Percentiles rank a stretch among this genome's conserved stretches.
Conservation (phyloP, 2,888 invertebrate species). For the Pollenia griseotomentosa region DNA sequence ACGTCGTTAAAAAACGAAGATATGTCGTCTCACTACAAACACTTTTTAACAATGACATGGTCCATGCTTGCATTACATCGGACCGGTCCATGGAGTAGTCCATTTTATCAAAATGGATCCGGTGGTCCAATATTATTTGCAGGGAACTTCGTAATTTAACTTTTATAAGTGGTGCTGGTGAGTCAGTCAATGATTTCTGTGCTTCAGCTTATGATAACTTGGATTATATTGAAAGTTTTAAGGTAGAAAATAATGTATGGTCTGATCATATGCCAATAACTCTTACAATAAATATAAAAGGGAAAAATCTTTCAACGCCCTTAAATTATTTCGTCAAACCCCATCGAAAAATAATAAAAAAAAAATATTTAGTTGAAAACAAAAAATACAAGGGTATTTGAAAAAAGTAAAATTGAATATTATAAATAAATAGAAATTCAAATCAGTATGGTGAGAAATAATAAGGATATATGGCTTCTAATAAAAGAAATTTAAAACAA, state of each 20-base stretch:
- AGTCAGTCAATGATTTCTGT: background rate
- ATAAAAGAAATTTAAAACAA: background rate
- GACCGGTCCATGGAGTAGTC: too few species aligned
- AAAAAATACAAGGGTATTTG: conserved; percentile 1
- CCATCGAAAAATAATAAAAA: background rate
- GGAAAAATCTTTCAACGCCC: background rate
- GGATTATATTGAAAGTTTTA: background rate
- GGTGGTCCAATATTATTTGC: too few species aligned
- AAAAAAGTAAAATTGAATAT: conserved; percentile 3
- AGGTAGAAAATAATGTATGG: too few species aligned
- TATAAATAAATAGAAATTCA: background rate
- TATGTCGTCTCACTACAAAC: too few species aligned
- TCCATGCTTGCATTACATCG: too few species aligned
- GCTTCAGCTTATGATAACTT: background rate
- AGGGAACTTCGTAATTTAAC: too few species aligned
- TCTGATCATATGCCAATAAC: too few species aligned
- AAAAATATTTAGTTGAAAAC: background rate
- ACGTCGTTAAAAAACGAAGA: too few species aligned
- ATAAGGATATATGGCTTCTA: too few species aligned
- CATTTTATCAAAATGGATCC: too few species aligned
- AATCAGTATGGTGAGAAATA: conserved; percentile 1
- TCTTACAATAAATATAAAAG: background rate
- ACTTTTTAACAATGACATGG: too few species aligned
- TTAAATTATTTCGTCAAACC: background rate
- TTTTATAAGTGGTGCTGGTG: too few species aligned